Evolutionary conservation across 2,888 invertebrate species (phyloP).

Genomic region (Gisinianus flammeolus): DNA sequence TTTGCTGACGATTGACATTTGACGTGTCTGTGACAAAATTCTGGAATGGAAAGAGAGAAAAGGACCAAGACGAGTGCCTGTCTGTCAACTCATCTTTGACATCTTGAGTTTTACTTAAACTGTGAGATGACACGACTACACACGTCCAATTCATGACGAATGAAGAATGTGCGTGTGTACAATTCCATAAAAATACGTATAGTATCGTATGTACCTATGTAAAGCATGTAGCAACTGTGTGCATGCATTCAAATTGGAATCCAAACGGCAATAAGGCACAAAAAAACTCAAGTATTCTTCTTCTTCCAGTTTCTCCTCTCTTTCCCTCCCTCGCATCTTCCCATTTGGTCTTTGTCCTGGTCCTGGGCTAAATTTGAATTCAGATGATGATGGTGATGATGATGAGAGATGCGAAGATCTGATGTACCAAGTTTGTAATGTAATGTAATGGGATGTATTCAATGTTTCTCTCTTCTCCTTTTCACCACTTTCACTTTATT

Average conservation of each 20-base stretch:
- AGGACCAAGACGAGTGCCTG: background rate
- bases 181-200: background rate
- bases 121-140: background rate
- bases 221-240: too few relatives aligned
- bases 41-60: background rate
- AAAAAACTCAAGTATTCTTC: too few relatives aligned
- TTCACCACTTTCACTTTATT: slow-evolving; percentile 29
- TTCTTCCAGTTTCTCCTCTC: too few relatives aligned
- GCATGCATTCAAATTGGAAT: background rate
- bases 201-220: too few relatives aligned
- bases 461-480: background rate
- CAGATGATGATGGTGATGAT: background rate
- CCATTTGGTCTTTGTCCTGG: too few relatives aligned
- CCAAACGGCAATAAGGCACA: background rate
- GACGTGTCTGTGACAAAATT: background rate
- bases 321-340: too few relatives aligned
- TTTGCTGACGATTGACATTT: slow-evolving; percentile 32
- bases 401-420: background rate
- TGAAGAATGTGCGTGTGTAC: background rate
- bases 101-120: background rate
- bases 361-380: too few relatives aligned
- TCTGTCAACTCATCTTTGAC: slow-evolving; percentile 9
- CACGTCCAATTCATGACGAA: background rate
- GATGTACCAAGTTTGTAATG: background rate
- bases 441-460: background rate